Conservation (phyloP, 2,888 invertebrate species). For the Atrina japonica region DNA sequence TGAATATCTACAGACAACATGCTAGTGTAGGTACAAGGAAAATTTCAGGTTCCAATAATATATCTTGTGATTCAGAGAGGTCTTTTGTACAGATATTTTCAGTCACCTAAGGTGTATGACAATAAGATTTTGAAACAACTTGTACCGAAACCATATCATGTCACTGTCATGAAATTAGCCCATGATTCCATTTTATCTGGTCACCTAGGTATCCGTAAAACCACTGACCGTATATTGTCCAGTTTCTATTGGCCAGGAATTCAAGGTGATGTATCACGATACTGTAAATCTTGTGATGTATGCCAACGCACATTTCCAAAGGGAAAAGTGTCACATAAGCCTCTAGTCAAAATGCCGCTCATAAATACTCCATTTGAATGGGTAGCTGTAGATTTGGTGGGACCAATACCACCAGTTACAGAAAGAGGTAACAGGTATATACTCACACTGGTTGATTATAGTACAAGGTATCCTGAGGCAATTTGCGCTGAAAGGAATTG, state of each 20-base stretch:
- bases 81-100: too few species aligned
- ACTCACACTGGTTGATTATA: conserved; percentile 5
- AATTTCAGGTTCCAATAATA: too few species aligned
- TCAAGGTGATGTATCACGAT: conserved; percentile 37
- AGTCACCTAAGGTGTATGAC: conserved; percentile 10
- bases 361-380: conserved; percentile 51
- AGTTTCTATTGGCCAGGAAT: conserved; percentile 54
- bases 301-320: conserved; percentile 41
- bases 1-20: not conserved
- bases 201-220: conserved; percentile 44
- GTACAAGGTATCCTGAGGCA: conserved; percentile 18
- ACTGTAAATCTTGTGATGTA: conserved; percentile 37
- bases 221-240: conserved; percentile 26
- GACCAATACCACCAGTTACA: conserved; percentile 38
- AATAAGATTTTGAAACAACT: conserved; percentile 26
- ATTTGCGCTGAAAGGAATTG: conserved; percentile 17
- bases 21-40: too few species aligned
- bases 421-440: not conserved
- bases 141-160: conserved; percentile 37
- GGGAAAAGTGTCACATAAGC: conserved; percentile 40
- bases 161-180: conserved; percentile 42
- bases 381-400: conserved; percentile 48
- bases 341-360: conserved; percentile 47
- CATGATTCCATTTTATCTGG: conserved; percentile 49
- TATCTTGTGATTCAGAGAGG: too few species aligned